Evolutionary conservation across 1,140 invertebrate species (phyloP), one percentile per base, ranked within the genome.

Genomic region (Drosophila punjabiensis): DNA sequence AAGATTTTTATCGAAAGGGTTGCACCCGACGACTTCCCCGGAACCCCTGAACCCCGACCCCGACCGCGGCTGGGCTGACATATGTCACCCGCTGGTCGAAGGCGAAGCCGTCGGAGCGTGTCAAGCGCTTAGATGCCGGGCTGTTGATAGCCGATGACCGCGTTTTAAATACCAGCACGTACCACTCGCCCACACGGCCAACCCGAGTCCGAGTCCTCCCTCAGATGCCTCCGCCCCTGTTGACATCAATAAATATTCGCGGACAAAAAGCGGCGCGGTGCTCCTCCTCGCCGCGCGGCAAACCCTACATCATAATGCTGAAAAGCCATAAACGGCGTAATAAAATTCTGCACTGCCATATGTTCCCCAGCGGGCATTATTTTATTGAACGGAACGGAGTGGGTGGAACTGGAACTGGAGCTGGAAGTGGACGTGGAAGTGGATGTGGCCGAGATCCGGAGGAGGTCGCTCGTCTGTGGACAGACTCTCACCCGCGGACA

Each of bases 291-390:
- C 10, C 64, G 56, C 41, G 37, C 6, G 30, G 37, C 55, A 47
- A 41, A 37, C 64, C 53, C 71, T 79, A 63, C 59, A 81, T 89
- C 85, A 89, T 88, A 89, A 84, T 69, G 85, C 86, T 85, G 81
- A 76, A 89, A 90, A 89, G 86, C 86, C 86, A 89, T 89, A 89
- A 89, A 89, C 86, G 86, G 76, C 82, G 81, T 86, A 90, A 89
- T 89, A 89, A 89, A 89, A 89, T 89, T 89, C 86, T 90, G 86
- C 86, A 89, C 82, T 82, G 86, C 86, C 86, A 89, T 89, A 89
- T 89, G 86, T 89, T 89, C 86, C 86, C 86, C 86, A 89, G 86
- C 81, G 86, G 86, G 86, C 81, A 90, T 89, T 89, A 90, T 89
- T 89, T 88, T 88, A 88, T 88, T 88, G 84, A 83, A 80, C 76